Evolutionary conservation across 2,888 invertebrate genomes (phyloP).

Genomic region (Ornithoptera priamus): DNA sequence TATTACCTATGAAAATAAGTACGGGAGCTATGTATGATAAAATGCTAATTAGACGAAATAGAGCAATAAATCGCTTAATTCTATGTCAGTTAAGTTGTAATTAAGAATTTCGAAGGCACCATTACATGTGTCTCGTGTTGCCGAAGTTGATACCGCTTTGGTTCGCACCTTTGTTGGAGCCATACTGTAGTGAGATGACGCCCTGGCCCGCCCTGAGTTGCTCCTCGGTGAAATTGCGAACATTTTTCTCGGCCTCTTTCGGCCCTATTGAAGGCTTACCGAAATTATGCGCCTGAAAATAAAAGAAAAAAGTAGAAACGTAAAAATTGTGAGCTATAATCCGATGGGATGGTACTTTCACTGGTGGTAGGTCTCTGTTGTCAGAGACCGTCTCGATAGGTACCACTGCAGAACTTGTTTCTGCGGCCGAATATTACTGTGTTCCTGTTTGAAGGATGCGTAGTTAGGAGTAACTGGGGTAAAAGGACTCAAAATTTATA

Average conservation of each 20-base stretch:
- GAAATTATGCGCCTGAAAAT: constrained; percentile 85
- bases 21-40: constrained; percentile 28
- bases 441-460: too few relatives aligned
- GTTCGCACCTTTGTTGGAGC: constrained; percentile 98
- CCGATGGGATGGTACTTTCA: too few relatives aligned
- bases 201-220: constrained; percentile 95
- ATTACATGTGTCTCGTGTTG: constrained; percentile 97
- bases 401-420: too few relatives aligned
- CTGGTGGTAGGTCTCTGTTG: too few relatives aligned
- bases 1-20: constrained; percentile 31
- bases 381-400: too few relatives aligned
- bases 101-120: constrained; percentile 12
- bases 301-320: constrained; percentile 1
- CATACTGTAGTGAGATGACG: constrained; percentile 96
- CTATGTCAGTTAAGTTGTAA: constrained; percentile 2
- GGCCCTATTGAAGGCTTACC: constrained; percentile 96
- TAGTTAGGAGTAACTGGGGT: too few relatives aligned
- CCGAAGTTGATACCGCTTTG: constrained; percentile 98
- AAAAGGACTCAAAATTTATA: too few relatives aligned
- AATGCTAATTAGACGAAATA: constrained; percentile 25
- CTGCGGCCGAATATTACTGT: too few relatives aligned
- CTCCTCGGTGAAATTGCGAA: constrained; percentile 95
- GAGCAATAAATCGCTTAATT: constrained; percentile 8
- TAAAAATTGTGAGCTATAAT: too few relatives aligned
- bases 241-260: constrained; percentile 97